A percentile compares a stretch with the other conserved stretches of the same genome.
Evolutionary conservation across 2,888 invertebrate genomes (phyloP).

Genomic region (Polymixis lichenea): DNA sequence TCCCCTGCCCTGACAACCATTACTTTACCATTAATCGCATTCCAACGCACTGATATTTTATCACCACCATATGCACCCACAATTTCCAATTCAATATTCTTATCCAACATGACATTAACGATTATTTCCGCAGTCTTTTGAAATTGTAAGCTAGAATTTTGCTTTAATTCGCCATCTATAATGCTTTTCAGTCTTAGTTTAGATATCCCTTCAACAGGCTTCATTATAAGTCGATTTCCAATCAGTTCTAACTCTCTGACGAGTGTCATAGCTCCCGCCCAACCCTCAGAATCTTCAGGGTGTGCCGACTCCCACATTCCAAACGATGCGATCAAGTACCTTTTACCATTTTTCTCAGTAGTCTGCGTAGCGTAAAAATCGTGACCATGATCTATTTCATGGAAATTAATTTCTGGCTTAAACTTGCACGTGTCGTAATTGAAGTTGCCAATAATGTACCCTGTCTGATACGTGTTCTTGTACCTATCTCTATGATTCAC

Average conservation of each 20-base stretch:
- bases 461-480: conserved; percentile 82
- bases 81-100: conserved; percentile 75
- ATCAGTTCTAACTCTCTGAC: conserved; percentile 79
- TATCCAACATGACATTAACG: conserved; percentile 72
- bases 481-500: conserved; percentile 82
- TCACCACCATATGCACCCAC: conserved; percentile 79
- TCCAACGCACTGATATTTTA: conserved; percentile 75
- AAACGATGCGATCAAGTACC: conserved; percentile 85
- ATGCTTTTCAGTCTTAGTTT: conserved; percentile 72
- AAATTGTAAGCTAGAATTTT: conserved; percentile 70
- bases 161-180: conserved; percentile 68
- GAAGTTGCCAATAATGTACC: conserved; percentile 86
- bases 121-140: conserved; percentile 81
- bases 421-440: conserved; percentile 83
- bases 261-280: conserved; percentile 86
- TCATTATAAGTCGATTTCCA: conserved; percentile 77
- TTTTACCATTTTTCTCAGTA: conserved; percentile 78
- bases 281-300: conserved; percentile 82
- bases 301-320: conserved; percentile 84
- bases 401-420: conserved; percentile 78
- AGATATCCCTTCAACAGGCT: conserved; percentile 77
- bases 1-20: conserved; percentile 79
- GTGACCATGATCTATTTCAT: conserved; percentile 86
- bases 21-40: conserved; percentile 76
- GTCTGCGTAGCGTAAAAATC: conserved; percentile 88